These are phyloP conservation scores for Dissostichus mawsoni DNA, from an alignment of 2,113 vertebrate genomes.

Conservation along the genomic window DNA sequence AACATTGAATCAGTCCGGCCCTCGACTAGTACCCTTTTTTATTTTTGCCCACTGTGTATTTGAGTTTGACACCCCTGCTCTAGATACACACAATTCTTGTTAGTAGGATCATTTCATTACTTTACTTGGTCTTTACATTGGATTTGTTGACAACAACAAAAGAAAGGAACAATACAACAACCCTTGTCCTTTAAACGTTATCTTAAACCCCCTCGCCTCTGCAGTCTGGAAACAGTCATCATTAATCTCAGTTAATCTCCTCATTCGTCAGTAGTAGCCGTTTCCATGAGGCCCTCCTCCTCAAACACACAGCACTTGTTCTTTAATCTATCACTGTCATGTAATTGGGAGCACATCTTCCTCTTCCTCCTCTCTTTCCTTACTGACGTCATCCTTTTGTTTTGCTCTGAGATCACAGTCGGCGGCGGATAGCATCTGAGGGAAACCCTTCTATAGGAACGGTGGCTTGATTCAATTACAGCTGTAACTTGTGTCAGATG, in stretches of 20 bases:
- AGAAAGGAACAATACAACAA: not conserved
- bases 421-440: constrained; percentile 36
- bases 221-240: constrained; percentile 22
- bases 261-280: constrained; percentile 27
- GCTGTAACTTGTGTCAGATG: constrained; percentile 73
- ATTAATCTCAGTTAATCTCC: constrained; percentile 33
- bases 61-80: too few species aligned
- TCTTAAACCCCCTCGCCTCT: not conserved
- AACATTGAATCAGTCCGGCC: too few species aligned
- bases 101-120: not conserved
- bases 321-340: constrained; percentile 31
- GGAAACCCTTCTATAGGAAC: constrained; percentile 55
- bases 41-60: too few species aligned
- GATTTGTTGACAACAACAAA: not conserved
- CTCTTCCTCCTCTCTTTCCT: constrained; percentile 11
- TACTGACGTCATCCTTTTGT: constrained; percentile 63
- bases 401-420: constrained; percentile 58
- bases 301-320: not conserved
- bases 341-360: constrained; percentile 57
- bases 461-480: constrained; percentile 69
- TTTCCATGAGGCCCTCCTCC: constrained; percentile 23
- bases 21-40: too few species aligned
- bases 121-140: not conserved
- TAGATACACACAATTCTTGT: not conserved
- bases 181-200: not conserved